Evolutionary conservation across 2,113 vertebrate genomes (phyloP).

Genomic region (Pseudorectes ferrugineus): DNA sequence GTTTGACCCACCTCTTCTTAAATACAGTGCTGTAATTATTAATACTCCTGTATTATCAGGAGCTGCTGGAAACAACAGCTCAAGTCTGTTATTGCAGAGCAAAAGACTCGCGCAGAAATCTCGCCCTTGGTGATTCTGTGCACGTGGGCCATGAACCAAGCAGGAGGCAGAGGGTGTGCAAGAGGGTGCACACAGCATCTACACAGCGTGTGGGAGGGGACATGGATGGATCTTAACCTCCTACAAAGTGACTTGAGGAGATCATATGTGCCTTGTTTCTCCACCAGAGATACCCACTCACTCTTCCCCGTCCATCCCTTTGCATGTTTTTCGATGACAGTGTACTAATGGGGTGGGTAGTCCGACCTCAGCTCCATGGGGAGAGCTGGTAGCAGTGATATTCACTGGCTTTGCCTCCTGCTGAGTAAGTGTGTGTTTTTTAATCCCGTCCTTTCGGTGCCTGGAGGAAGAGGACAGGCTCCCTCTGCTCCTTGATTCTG

Average conservation of each 20-base stretch:
- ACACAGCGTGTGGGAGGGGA: accelerated
- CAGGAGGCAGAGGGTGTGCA: not conserved
- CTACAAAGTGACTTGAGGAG: not conserved
- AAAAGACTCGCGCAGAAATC: not conserved
- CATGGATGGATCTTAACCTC: not conserved
- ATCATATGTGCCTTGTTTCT: not conserved
- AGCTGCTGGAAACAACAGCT: slow-evolving; percentile 18
- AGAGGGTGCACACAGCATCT: not conserved
- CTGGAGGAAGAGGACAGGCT: not conserved
- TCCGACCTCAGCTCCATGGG: not conserved
- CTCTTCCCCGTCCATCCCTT: not conserved
- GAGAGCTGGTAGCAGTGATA: not conserved
- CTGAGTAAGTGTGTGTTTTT: not conserved
- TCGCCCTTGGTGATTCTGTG: not conserved
- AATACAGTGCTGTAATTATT: slow-evolving; percentile 19
- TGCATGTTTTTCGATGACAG: not conserved
- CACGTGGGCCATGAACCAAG: accelerated
- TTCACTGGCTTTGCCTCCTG: not conserved
- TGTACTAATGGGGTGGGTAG: not conserved
- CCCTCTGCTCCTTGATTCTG: not conserved
- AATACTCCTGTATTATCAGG: not conserved
- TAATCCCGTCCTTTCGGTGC: not conserved
- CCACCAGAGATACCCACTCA: not conserved
- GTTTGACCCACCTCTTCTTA: slow-evolving; percentile 49
- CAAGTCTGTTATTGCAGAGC: not conserved